These are phyloP conservation scores for Phengaris arion DNA, from an alignment of 2,888 invertebrate genomes.

Conservation along the genomic window DNA sequence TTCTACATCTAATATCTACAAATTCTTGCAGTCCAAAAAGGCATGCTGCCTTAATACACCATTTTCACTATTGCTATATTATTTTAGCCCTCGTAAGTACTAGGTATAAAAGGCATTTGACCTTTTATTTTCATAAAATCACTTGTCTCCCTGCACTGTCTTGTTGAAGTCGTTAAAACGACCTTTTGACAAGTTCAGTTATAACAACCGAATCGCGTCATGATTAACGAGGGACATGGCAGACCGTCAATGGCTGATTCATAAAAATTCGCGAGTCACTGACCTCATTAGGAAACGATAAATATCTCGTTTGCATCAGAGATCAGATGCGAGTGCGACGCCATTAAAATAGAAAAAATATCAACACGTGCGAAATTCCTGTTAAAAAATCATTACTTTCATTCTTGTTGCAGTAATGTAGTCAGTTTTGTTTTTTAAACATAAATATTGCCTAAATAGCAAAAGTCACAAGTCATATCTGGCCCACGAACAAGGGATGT, in stretches of 20 bases:
- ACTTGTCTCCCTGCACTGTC: not conserved
- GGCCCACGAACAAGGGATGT: not conserved
- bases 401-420: too few species aligned
- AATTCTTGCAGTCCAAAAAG: too few species aligned
- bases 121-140: not conserved
- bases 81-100: too few species aligned
- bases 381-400: too few species aligned
- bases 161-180: not conserved
- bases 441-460: not conserved
- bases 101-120: not conserved
- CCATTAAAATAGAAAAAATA: not conserved
- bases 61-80: too few species aligned
- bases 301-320: constrained; percentile 22
- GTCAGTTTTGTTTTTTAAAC: not conserved
- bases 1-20: too few species aligned
- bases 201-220: not conserved
- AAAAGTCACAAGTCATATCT: not conserved
- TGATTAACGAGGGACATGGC: not conserved
- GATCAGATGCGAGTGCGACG: not conserved
- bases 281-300: constrained; percentile 23
- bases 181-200: not conserved
- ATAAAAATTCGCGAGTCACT: constrained; percentile 15
- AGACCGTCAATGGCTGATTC: not conserved
- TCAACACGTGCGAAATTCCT: not conserved
- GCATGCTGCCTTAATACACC: too few species aligned